Evolutionary conservation across 2,113 vertebrate genomes (phyloP).

Genomic region (Chiloscyllium plagiosum): DNA sequence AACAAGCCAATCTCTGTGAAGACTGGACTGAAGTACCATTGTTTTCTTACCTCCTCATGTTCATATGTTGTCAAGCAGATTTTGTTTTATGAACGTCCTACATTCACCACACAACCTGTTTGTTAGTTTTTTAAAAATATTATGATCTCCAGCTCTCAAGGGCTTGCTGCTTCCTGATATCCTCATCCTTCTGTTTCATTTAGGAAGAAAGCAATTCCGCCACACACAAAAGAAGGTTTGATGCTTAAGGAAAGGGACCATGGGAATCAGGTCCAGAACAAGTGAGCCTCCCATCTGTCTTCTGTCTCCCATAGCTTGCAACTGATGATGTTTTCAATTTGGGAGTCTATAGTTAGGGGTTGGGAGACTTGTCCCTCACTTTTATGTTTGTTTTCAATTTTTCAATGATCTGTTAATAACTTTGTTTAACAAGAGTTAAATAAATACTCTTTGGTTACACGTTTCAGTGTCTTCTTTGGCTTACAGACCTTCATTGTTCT

Average conservation of each 20-base stretch:
- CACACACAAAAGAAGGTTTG: not conserved
- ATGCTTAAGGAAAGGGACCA: not conserved
- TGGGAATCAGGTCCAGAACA: constrained; percentile 1
- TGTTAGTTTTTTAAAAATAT: not conserved
- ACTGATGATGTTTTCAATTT: not conserved
- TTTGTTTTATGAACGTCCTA: not conserved
- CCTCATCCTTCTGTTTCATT: constrained; percentile 2
- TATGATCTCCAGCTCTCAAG: not conserved
- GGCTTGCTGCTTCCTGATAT: not conserved
- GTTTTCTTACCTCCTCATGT: not conserved
- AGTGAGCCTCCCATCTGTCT: not conserved
- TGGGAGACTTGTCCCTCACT: not conserved
- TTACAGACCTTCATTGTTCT: not conserved
- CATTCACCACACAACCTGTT: not conserved
- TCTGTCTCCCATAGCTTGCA: not conserved
- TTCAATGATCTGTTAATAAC: not conserved
- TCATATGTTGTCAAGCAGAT: not conserved
- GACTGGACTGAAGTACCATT: not conserved
- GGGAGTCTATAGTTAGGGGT: not conserved
- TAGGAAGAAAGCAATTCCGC: not conserved
- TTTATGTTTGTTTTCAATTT: not conserved
- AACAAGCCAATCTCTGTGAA: not conserved
- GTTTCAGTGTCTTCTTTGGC: constrained; percentile 11
- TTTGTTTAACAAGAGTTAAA: not conserved
- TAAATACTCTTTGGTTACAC: not conserved